Base-by-base conservation (phyloP, 37 sponge, comb jelly and placozoan genomes). In the Lycopodina hypogea region DNA sequence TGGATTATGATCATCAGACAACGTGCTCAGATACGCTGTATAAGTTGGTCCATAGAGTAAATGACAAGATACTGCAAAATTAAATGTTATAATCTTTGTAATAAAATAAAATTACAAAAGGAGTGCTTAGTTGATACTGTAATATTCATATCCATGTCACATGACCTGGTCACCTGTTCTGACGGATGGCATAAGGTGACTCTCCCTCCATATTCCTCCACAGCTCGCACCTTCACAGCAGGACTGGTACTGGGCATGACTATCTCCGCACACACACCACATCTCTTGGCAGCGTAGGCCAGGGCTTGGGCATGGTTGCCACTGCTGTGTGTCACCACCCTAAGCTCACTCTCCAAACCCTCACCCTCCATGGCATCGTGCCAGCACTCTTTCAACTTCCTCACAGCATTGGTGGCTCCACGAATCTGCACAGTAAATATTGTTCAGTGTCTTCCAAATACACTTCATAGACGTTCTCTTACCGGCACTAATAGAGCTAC, bases 271-370 rank as follows among this genome's bases (percentile, higher is more conserved):
- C 52, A 53, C 12, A 86, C 35, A 9, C 87, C 81, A 41, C 76
- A 57, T 28, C 55, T 64, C 53, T 68, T 60, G 17, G 90, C 93
- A 23, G 90, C 90, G 26, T 86, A 77, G 4, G 93, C 78, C 58
- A 89, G 51, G 8, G 87, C 93, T 56, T 84, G 87, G 18, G 90
- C 93, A 58, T 89, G 87, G 65, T 93, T 93, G 0, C 93, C 93
- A 72, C 90, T 89, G 77, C 93, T 93, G 86, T 93, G 90, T 15
- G 93, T 93, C 26, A 93, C 87, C 42, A 93, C 83, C 22, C 58
- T 58, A 29, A 81, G 75, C n/a, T 55, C 52, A 21, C 15, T 22
- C 3, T 64, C 30, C 28, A 1, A 41, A 24, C 76, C 56, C 15
- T 29, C 0, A 11, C 29, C 36, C 28, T 55, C 38, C 21, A 28